These are phyloP conservation scores for Lonchura striata DNA, from an alignment of 2,113 vertebrate genomes.

Conservation along the genomic window DNA sequence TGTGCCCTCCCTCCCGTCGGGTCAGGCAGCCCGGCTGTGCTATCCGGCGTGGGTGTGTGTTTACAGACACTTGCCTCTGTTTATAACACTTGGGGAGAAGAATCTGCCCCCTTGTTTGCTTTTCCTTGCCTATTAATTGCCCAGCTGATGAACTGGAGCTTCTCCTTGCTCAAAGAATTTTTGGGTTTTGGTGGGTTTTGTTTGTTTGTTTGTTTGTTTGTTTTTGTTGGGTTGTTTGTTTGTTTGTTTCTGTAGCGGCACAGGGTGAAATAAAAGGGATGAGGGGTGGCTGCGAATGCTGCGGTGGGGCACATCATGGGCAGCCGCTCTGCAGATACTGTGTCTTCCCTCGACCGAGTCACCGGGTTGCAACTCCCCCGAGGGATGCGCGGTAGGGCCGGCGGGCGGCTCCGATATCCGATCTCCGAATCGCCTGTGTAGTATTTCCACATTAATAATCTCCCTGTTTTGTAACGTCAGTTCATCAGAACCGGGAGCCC, in stretches of 20 bases:
- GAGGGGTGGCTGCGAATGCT: not conserved
- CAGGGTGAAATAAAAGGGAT: not conserved
- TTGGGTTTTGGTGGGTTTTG: too few species aligned
- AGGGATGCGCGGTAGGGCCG: rapidly evolving
- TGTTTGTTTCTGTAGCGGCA: not conserved
- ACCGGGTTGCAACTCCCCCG: not conserved
- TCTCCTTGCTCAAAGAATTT: not conserved
- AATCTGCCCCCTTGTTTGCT: conserved; percentile 10
- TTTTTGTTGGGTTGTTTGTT: too few species aligned
- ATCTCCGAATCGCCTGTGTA: not conserved
- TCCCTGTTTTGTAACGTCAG: not conserved
- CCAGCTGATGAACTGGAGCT: not conserved
- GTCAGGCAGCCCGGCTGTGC: conserved; percentile 65
- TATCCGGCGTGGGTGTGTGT: conserved; percentile 48
- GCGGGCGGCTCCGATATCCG: not conserved
- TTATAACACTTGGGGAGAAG: conserved; percentile 50
- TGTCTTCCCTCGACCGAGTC: not conserved
- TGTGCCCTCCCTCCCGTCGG: conserved; percentile 75
- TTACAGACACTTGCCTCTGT: conserved; percentile 78
- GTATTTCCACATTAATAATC: not conserved
- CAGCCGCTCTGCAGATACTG: not conserved
- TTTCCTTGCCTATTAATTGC: not conserved
- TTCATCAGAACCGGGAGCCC: not conserved
- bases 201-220: too few species aligned
- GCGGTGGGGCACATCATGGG: too few species aligned